Conservation (phyloP, 2,888 invertebrate genomes). For the Psylliodes chrysocephalus region DNA sequence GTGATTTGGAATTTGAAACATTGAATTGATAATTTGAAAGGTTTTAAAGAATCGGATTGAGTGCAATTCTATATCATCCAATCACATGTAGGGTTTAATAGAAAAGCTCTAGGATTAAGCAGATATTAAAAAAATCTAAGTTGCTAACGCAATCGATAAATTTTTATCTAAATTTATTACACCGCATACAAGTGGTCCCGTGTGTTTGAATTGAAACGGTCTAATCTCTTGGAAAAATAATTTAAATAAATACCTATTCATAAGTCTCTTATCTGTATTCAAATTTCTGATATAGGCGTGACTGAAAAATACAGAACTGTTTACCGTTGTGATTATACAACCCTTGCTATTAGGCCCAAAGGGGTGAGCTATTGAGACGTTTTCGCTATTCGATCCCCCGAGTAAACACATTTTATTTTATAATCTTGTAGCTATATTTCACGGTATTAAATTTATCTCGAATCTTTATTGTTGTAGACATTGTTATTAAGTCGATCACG, state of each 20-base stretch:
- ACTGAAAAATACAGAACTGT: constrained; percentile 22
- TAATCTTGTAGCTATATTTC: constrained; percentile 28
- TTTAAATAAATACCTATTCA: constrained; percentile 32
- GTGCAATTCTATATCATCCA: too few species aligned
- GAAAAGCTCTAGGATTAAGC: too few species aligned
- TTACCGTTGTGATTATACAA: constrained; percentile 35
- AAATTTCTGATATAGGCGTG: constrained; percentile 27
- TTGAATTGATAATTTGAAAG: too few species aligned
- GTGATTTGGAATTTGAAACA: too few species aligned
- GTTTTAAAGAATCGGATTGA: too few species aligned
- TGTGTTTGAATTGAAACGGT: background rate
- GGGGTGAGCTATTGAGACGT: constrained; percentile 27
- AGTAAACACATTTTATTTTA: constrained; percentile 28
- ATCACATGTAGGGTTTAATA: too few species aligned
- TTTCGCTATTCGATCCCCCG: constrained; percentile 2
- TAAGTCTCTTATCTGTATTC: constrained; percentile 29
- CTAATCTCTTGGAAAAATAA: constrained; percentile 26
- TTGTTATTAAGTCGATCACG: constrained; percentile 14
- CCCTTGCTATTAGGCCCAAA: constrained; percentile 37
- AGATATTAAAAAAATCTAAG: too few species aligned
- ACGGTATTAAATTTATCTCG: constrained; percentile 31
- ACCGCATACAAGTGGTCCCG: constrained; percentile 6
- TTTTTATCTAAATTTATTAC: constrained; percentile 8
- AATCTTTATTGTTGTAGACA: constrained; percentile 20
- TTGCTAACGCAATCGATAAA: too few species aligned